phyloP scores from a whole-genome alignment of 2,888 invertebrate genomes.

The Caenorhabditis wallacei region DNA sequence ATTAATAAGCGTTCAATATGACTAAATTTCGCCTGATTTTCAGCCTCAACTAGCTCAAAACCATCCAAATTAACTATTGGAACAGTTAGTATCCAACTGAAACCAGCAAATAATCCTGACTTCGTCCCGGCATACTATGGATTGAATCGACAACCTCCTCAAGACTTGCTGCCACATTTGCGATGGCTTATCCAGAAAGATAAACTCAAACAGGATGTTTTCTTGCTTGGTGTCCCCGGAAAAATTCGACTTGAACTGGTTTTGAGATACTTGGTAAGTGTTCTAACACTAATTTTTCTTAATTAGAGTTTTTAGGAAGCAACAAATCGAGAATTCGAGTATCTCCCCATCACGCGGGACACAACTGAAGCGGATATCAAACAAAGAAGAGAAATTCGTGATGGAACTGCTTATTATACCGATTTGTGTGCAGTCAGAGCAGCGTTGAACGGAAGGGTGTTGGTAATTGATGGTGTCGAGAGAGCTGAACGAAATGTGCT shows the following conservation, averaged over 20 bases:
- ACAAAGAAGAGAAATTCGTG: constrained; percentile 93
- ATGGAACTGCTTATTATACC: constrained; percentile 92
- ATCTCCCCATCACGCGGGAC: constrained; percentile 94
- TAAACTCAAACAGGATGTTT: constrained; percentile 94
- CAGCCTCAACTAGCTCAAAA: constrained; percentile 47
- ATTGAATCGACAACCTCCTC: constrained; percentile 35
- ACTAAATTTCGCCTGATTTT: neutral
- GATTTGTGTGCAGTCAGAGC: constrained; percentile 97
- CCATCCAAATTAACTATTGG: constrained; percentile 51
- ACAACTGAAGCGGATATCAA: constrained; percentile 98
- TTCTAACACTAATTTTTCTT: neutral
- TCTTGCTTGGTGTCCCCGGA: constrained; percentile 94
- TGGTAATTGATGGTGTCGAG: constrained; percentile 96
- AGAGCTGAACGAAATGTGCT: constrained; percentile 97
- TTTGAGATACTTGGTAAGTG: constrained; percentile 88
- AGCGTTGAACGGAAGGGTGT: constrained; percentile 91
- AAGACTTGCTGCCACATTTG: constrained; percentile 87
- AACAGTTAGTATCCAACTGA: constrained; percentile 33
- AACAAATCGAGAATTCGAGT: constrained; percentile 93
- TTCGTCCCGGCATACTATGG: constrained; percentile 88
- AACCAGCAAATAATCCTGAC: constrained; percentile 87
- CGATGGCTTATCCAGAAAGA: constrained; percentile 98
- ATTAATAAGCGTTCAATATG: neutral
- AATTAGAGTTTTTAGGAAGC: constrained; percentile 87
- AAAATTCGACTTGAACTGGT: constrained; percentile 90